Evolutionary conservation across 2,113 vertebrate species (phyloP).

Genomic region (Jaculus jaculus): DNA sequence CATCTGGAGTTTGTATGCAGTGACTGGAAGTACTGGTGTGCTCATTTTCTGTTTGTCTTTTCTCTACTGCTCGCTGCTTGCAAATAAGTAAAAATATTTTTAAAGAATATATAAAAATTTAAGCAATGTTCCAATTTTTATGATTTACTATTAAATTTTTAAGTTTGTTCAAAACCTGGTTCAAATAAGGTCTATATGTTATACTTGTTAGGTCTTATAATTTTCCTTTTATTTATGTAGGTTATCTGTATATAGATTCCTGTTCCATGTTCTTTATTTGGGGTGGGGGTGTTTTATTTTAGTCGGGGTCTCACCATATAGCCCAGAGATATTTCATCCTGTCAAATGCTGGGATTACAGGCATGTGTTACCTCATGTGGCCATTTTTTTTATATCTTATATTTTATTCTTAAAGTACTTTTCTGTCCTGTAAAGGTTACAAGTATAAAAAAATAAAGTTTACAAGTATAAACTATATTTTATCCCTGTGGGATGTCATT

Average conservation of each 20-base stretch:
- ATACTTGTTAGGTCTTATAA: background rate
- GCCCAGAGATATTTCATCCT: no score
- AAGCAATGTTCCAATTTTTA: background rate
- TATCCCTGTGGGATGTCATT: background rate
- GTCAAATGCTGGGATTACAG: no score
- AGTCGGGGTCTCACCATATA: no score
- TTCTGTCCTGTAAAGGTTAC: no score
- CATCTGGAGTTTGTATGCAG: no score
- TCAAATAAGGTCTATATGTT: background rate
- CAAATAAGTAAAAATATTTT: no score
- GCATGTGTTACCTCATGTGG: no score
- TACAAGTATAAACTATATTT: background rate
- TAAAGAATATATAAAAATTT: no score
- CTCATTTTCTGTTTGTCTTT: background rate
- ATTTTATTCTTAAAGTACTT: constrained; percentile 1
- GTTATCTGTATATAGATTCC: background rate
- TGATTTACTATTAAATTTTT: background rate
- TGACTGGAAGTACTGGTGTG: background rate
- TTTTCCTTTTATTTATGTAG: background rate
- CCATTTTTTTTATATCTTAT: background rate
- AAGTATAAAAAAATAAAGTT: no score
- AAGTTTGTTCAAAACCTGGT: constrained; percentile 1
- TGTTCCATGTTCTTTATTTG: no score
- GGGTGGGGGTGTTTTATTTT: no score
- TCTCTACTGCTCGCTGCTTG: no score